phyloP scores from a whole-genome alignment of 2,888 invertebrate species.

The Aquatica leii region DNA sequence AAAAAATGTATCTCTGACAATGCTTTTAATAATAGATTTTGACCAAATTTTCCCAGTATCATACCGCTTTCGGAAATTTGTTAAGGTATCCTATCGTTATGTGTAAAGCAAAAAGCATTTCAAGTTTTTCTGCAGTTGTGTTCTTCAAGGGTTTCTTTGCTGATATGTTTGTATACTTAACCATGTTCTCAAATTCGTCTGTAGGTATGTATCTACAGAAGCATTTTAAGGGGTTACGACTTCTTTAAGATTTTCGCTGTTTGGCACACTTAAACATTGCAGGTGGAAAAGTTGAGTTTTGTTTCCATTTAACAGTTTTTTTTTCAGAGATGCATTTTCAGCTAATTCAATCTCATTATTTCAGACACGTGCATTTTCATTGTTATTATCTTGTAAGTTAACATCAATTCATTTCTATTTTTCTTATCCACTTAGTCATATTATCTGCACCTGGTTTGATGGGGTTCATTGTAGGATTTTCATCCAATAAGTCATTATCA shows the following conservation, averaged over 20 bases:
- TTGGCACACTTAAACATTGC: neutral
- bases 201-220: neutral
- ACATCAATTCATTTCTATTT: neutral
- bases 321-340: too few relatives aligned
- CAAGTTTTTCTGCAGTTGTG: neutral
- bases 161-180: neutral
- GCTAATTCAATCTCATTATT: too few relatives aligned
- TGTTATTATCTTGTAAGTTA: neutral
- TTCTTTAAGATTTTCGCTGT: neutral
- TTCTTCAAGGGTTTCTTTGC: neutral
- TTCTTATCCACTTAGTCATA: neutral
- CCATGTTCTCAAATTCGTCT: neutral
- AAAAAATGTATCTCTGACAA: conserved; percentile 38
- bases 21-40: conserved; percentile 24
- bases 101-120: neutral
- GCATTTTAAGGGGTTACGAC: neutral
- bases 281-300: neutral
- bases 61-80: neutral
- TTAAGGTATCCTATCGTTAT: neutral
- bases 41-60: neutral
- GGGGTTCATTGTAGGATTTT: neutral
- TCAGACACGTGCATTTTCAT: neutral
- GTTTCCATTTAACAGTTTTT: neutral
- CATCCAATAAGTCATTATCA: conserved; percentile 4
- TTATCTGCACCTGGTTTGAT: neutral